Conservation (phyloP, 2,113 vertebrate genomes). For the Anguilla rostrata region DNA sequence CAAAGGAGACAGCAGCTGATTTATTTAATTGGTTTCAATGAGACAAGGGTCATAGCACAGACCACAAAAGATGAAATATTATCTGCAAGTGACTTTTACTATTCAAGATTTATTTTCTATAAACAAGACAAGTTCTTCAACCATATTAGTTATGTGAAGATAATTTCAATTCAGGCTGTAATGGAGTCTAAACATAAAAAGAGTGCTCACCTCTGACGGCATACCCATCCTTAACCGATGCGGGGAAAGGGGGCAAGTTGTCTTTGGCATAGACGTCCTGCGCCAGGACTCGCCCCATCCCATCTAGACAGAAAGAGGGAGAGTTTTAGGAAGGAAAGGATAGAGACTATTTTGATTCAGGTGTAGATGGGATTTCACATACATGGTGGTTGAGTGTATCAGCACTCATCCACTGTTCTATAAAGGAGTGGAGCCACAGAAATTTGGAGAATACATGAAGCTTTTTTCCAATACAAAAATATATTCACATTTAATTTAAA, state of each 20-base stretch:
- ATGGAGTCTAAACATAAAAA: slow-evolving; percentile 4
- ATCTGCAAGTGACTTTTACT: slow-evolving; percentile 16
- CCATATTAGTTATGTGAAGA: neutral
- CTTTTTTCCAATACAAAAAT: too few relatives aligned
- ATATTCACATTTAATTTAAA: too few relatives aligned
- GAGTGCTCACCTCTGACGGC: slow-evolving; percentile 89
- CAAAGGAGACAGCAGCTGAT: neutral
- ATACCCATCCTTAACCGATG: slow-evolving; percentile 98
- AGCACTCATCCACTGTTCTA: too few relatives aligned
- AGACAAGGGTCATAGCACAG: slow-evolving; percentile 11
- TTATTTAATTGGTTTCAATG: slow-evolving; percentile 37
- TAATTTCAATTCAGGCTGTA: neutral
- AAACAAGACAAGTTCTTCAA: neutral
- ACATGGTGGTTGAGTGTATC: too few relatives aligned
- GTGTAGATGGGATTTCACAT: too few relatives aligned
- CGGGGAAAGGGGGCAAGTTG: slow-evolving; percentile 97
- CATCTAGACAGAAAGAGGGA: slow-evolving; percentile 70
- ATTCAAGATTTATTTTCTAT: neutral
- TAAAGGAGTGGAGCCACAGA: too few relatives aligned
- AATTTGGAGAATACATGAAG: too few relatives aligned
- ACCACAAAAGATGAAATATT: neutral
- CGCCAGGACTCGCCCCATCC: slow-evolving; percentile 98
- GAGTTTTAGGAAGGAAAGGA: neutral
- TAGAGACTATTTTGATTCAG: neutral
- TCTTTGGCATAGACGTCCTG: slow-evolving; percentile 99